Base-by-base conservation (phyloP, 2,888 invertebrate species). In the Petrolisthes manimaculis region DNA sequence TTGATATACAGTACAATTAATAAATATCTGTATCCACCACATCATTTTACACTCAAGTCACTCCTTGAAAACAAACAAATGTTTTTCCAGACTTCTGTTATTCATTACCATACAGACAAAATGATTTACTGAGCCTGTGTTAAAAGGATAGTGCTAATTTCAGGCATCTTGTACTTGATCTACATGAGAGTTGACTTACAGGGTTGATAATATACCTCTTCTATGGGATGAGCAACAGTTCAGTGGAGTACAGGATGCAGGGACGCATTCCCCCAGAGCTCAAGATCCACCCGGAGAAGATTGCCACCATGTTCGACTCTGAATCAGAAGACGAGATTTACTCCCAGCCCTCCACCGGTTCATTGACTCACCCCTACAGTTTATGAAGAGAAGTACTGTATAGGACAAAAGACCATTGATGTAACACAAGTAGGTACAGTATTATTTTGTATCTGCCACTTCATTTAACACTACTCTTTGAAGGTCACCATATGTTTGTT, bases 251-350 rank as follows among this genome's bases (percentile, higher is more conserved):
- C 79, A n/a, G 71, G 37, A 85, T 71, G 85, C 85, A 55, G n/a
- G 71, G 85, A 21, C 56, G 67, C 53, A 69, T 12, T 24, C 85
- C 78, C 18, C 85, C 85, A 4, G 53, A 24, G n/a, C 4, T 61
- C 21, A 67, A 21, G 8, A 51, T 21, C 14, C 54, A 5, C 3
- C 21, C 21, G 9, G n/a, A 54, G 5, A 54, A 55, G 24, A 85
- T 85, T 54, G 85, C 53, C 18, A 79, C 85, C 55, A 69, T 85
- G 51, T 85, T 85, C 54, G 85, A 85, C 79, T 85, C 85, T 5
- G 85, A 85, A 53, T 85, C 85, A 56, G 85, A 85, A 53, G 85
- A 85, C 37, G 85, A 85, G 71, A 79, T 85, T 5, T 85, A 85
- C 69, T 85, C 69, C 5, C 84, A 78, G 24, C n/a, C n/a, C 21